Percentiles rank a stretch among this genome's conserved stretches.
These are phyloP conservation scores for Alcedo quadribrachys DNA, from an alignment of 2,797 vertebrate genomes.

Conservation along the genomic window DNA sequence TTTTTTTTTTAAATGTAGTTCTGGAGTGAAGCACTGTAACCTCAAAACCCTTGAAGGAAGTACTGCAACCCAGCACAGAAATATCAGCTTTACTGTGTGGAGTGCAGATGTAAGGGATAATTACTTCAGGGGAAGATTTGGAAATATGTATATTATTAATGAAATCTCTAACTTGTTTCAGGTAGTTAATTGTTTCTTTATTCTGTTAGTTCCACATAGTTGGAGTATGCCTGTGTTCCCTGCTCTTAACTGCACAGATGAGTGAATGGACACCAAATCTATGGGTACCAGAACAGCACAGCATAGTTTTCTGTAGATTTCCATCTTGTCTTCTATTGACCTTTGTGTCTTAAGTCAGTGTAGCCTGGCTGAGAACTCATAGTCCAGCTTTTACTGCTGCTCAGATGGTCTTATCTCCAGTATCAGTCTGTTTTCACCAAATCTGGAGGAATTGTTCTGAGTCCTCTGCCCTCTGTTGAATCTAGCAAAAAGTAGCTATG, in stretches of 20 bases:
- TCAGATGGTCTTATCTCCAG: not conserved
- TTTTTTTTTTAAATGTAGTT: conserved; percentile 28
- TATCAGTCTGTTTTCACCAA: not conserved
- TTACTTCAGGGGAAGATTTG: conserved; percentile 40
- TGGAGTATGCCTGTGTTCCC: not conserved
- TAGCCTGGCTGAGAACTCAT: not conserved
- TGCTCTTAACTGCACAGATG: conserved; percentile 16
- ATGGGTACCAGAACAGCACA: not conserved
- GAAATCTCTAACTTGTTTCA: not conserved
- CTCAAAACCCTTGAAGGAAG: conserved; percentile 40
- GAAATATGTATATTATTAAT: not conserved
- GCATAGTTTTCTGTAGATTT: not conserved
- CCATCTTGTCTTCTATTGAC: not conserved
- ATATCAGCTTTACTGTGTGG: not conserved
- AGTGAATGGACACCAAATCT: not conserved
- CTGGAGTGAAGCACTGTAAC: not conserved
- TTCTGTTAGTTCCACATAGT: conserved; percentile 8
- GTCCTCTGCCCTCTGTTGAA: not conserved
- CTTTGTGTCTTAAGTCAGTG: not conserved
- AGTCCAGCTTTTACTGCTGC: not conserved
- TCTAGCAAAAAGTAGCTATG: not conserved
- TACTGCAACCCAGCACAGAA: not conserved
- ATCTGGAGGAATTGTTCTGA: not conserved
- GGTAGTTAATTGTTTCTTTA: conserved; percentile 1
- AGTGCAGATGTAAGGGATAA: not conserved